Evolutionary conservation across 1,140 invertebrate genomes (phyloP).

Genomic region (Prorops nasuta): DNA sequence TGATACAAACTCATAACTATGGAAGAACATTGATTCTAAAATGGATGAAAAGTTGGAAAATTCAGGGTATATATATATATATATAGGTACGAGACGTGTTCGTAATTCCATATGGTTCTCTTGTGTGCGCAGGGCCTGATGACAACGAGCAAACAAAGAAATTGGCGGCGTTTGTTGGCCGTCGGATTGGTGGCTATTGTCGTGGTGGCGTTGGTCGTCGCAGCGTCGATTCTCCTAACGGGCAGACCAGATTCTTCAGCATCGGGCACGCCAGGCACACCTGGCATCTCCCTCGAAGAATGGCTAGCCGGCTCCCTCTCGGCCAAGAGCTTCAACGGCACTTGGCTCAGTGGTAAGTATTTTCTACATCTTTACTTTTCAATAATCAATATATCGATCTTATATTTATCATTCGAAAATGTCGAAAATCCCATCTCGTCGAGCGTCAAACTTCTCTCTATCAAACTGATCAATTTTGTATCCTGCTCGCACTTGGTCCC

Average conservation of each 20-base stretch:
- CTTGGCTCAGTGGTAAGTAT: slow-evolving; percentile 52
- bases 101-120: no score
- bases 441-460: no score
- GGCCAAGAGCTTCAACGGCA: slow-evolving; percentile 53
- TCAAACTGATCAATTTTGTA: no score
- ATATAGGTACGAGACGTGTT: no score
- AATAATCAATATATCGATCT: slow-evolving; percentile 5
- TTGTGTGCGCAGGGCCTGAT: slow-evolving; percentile 56
- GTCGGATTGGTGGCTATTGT: slow-evolving; percentile 39
- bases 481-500: no score
- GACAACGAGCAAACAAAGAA: slow-evolving; percentile 50
- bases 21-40: no score
- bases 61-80: no score
- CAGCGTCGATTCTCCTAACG: slow-evolving; percentile 44
- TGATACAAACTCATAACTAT: no score
- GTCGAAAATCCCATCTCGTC: no score
- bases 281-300: slow-evolving; percentile 48
- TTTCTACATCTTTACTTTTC: slow-evolving; percentile 14
- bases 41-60: no score
- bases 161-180: slow-evolving; percentile 45
- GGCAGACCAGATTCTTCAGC: slow-evolving; percentile 29
- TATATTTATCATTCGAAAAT: no score
- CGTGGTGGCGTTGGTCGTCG: slow-evolving; percentile 42
- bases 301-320: slow-evolving; percentile 48
- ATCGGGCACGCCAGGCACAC: slow-evolving; percentile 23